Evolutionary conservation across 2,113 vertebrate species (phyloP).

Genomic region (Nycticryphes semicollaris): DNA sequence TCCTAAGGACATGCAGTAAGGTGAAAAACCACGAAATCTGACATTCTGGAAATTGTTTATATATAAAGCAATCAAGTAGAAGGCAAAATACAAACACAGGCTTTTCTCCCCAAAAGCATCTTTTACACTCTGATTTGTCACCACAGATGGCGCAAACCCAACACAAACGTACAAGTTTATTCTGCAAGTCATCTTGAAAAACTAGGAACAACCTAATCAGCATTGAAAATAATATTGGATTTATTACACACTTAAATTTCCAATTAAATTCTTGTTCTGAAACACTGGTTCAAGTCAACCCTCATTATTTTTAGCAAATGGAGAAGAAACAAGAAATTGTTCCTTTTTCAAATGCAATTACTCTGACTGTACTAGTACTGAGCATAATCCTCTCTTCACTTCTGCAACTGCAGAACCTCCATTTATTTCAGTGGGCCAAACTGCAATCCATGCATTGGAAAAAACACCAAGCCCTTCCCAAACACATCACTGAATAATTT

Average conservation of each 20-base stretch:
- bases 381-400: background rate
- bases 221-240: background rate
- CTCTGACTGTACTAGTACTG: background rate
- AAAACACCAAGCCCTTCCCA: background rate
- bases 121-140: background rate
- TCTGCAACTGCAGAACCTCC: background rate
- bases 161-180: accelerated
- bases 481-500: background rate
- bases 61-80: background rate
- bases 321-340: background rate
- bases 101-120: background rate
- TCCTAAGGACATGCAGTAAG: background rate
- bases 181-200: background rate
- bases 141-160: background rate
- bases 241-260: background rate
- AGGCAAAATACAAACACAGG: background rate
- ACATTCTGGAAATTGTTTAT: background rate
- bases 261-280: background rate
- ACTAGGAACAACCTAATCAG: background rate
- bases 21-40: background rate
- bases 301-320: background rate
- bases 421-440: background rate
- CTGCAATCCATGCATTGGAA: background rate
- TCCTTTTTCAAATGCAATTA: background rate
- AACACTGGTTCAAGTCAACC: background rate